phyloP scores from a whole-genome alignment of 2,888 invertebrate genomes.

The Campoletis raptor region DNA sequence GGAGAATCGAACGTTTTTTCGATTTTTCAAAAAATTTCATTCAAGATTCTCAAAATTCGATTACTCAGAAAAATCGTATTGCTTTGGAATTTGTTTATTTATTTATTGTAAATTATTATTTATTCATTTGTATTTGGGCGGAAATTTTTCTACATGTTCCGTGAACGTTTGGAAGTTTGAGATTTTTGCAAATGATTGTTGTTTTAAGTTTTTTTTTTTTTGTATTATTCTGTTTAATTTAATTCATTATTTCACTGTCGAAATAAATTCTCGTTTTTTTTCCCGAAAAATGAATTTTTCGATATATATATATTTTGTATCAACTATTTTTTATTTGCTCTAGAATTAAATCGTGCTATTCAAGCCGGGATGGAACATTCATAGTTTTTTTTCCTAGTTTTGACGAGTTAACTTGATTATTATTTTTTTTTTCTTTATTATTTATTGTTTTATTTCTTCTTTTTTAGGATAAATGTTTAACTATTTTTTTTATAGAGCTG shows the following conservation, averaged over 20 bases:
- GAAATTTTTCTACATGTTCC: slow-evolving; percentile 65
- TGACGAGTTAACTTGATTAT: slow-evolving; percentile 42
- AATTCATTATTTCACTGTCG: background rate
- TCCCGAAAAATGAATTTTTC: slow-evolving; percentile 48
- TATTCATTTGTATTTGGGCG: slow-evolving; percentile 54
- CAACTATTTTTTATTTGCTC: slow-evolving; percentile 23
- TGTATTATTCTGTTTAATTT: slow-evolving; percentile 9
- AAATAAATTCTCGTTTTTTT: slow-evolving; percentile 40
- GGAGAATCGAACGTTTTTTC: background rate
- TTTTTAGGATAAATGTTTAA: slow-evolving; percentile 55
- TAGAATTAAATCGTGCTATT: slow-evolving; percentile 58
- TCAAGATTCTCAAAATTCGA: background rate
- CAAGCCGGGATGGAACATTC: slow-evolving; percentile 67
- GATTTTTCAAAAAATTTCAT: background rate
- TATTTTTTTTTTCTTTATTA: slow-evolving; percentile 22
- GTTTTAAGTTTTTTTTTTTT: background rate
- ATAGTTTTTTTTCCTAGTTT: slow-evolving; percentile 58
- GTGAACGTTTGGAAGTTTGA: slow-evolving; percentile 66
- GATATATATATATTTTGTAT: slow-evolving; percentile 43
- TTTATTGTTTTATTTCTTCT: slow-evolving; percentile 24
- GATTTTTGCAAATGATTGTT: slow-evolving; percentile 40
- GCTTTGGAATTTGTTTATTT: slow-evolving; percentile 47
- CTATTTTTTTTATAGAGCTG: slow-evolving; percentile 46
- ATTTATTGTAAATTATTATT: slow-evolving; percentile 5
- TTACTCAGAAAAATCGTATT: slow-evolving; percentile 38